A percentile compares a stretch with the other conserved stretches of the same genome.
Evolutionary conservation across 2,888 invertebrate genomes (phyloP).

Genomic region (Nasonovia ribisnigri): DNA sequence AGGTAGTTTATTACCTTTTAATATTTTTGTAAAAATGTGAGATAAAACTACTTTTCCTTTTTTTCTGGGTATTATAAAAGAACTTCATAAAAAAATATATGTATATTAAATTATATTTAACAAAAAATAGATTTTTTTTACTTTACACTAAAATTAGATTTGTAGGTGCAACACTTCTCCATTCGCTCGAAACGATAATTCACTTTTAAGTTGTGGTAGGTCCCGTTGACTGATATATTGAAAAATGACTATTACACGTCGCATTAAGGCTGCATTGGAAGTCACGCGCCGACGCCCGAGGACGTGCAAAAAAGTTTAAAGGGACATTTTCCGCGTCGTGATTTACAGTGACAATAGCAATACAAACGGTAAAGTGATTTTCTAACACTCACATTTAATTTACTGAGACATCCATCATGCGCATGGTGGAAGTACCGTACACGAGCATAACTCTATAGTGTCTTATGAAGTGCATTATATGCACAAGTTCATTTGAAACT

Average conservation of each 20-base stretch:
- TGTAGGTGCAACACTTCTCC: background rate
- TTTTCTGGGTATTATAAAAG: background rate
- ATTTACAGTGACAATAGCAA: slow-evolving; percentile 22
- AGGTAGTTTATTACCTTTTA: background rate
- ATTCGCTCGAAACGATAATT: background rate
- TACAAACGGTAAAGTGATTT: background rate
- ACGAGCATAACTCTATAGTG: background rate
- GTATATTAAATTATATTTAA: background rate
- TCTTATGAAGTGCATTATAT: slow-evolving; percentile 24
- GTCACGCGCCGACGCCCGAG: background rate
- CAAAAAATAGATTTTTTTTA: background rate
- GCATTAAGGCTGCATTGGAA: background rate
- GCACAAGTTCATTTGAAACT: slow-evolving; percentile 28
- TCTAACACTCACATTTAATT: background rate
- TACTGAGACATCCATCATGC: slow-evolving; percentile 26
- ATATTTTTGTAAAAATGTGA: background rate
- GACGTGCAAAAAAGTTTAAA: background rate
- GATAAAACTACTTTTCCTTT: background rate
- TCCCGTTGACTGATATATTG: background rate
- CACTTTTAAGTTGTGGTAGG: background rate
- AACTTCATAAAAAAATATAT: background rate
- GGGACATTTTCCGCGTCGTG: background rate
- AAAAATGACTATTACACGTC: slow-evolving; percentile 9
- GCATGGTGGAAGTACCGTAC: background rate
- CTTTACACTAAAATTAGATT: background rate